A percentile compares a stretch with the other conserved stretches of the same genome.
These are phyloP conservation scores for Harpegnathos saltator DNA, from an alignment of 1,140 invertebrate species.

Conservation along the genomic window DNA sequence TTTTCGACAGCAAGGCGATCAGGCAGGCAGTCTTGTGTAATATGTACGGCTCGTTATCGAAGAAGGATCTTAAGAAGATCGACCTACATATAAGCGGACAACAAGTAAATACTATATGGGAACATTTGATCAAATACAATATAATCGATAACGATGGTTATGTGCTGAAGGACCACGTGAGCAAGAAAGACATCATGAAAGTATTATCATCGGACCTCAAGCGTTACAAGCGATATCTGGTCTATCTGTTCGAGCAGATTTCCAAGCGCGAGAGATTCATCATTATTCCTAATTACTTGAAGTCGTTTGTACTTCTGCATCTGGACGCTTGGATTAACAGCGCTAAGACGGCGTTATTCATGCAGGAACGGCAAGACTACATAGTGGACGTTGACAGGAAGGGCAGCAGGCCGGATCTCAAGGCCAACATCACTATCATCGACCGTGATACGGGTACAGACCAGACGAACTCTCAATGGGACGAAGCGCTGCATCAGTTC, in stretches of 20 bases:
- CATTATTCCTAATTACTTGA: too few relatives aligned
- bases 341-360: too few relatives aligned
- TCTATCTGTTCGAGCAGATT: too few relatives aligned
- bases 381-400: conserved; percentile 76
- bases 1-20: too few relatives aligned
- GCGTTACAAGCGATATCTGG: not conserved
- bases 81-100: not conserved
- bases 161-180: not conserved
- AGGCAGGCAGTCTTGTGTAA: too few relatives aligned
- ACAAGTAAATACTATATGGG: conserved; percentile 10
- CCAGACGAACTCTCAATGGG: too few relatives aligned
- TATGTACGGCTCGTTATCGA: not conserved
- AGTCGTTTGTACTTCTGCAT: conserved; percentile 66
- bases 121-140: too few relatives aligned
- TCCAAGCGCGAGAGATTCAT: conserved; percentile 58
- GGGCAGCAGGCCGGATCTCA: conserved; percentile 68
- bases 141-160: too few relatives aligned
- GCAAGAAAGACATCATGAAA: not conserved
- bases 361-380: too few relatives aligned
- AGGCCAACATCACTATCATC: conserved; percentile 77
- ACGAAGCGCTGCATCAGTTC: too few relatives aligned
- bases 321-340: conserved; percentile 64
- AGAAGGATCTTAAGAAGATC: conserved; percentile 14
- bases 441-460: too few relatives aligned
- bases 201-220: not conserved